A percentile compares a stretch with the other conserved stretches of the same genome.
These are phyloP conservation scores for Scomber scombrus DNA, from an alignment of 2,113 vertebrate genomes.

Conservation along the genomic window DNA sequence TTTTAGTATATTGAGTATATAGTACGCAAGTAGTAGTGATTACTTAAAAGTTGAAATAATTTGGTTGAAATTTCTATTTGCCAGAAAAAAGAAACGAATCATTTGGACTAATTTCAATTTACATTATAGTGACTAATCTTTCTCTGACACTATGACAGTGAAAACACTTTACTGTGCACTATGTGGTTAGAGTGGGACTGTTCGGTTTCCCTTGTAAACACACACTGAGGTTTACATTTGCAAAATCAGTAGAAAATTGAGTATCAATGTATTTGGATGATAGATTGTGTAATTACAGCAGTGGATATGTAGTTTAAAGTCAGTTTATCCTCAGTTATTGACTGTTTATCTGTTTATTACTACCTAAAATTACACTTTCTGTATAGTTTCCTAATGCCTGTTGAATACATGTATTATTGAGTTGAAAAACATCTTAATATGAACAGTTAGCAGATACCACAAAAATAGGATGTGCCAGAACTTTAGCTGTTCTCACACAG, in stretches of 20 bases:
- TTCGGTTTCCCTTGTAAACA: slow-evolving; percentile 1
- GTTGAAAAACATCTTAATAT: background rate
- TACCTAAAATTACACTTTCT: background rate
- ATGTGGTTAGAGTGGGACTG: background rate
- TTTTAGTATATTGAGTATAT: background rate
- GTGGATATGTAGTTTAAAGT: background rate
- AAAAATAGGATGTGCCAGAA: background rate
- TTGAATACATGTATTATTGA: background rate
- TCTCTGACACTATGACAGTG: background rate
- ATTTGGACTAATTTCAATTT: no score
- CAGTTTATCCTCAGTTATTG: no score
- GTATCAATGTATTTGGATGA: background rate
- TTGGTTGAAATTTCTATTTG: no score
- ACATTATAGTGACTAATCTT: background rate
- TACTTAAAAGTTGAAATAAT: background rate
- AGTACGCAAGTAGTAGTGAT: background rate
- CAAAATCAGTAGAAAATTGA: background rate
- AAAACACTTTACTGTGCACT: background rate
- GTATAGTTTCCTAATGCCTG: background rate
- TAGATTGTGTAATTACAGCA: background rate
- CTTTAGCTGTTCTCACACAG: background rate
- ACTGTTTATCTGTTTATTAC: no score
- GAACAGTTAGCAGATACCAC: background rate
- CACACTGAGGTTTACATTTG: background rate
- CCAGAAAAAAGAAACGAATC: background rate